A percentile compares a stretch with the other conserved stretches of the same genome.
Evolutionary conservation across 2,888 invertebrate genomes (phyloP).

Genomic region (Ecdyonurus torrentis): DNA sequence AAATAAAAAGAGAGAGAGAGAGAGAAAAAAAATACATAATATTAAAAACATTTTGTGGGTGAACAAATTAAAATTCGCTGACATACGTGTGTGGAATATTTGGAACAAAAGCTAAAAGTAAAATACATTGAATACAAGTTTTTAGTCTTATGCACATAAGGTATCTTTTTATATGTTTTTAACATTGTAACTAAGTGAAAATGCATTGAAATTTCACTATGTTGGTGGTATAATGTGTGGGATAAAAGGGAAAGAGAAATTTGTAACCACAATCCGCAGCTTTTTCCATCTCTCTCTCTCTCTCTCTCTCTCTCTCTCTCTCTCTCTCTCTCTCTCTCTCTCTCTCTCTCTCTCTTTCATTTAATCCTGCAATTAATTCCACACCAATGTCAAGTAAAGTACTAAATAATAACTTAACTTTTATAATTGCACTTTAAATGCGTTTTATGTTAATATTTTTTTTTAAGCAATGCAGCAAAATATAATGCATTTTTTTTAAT

Average conservation of each 20-base stretch:
- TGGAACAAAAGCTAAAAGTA: no score
- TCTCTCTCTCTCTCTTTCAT: background rate
- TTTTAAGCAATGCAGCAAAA: no score
- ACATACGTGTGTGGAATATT: background rate
- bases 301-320: background rate
- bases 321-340: background rate
- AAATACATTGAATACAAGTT: no score
- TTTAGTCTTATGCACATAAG: no score
- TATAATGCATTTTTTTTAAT: no score
- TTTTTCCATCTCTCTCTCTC: background rate
- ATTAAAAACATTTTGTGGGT: background rate
- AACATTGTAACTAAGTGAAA: no score
- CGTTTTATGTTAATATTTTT: no score
- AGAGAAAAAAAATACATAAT: background rate
- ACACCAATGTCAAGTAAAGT: background rate
- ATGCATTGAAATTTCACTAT: background rate
- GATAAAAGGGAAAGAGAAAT: no score
- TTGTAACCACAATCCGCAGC: background rate
- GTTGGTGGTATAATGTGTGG: no score
- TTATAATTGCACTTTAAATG: no score
- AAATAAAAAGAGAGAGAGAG: background rate
- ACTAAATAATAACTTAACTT: no score
- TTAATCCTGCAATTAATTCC: background rate
- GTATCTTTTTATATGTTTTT: no score
- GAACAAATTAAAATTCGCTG: background rate